A percentile compares a stretch with the other conserved stretches of the same genome.
phyloP scores from a whole-genome alignment of 2,113 vertebrate genomes.

The Oostethus manadensis region DNA sequence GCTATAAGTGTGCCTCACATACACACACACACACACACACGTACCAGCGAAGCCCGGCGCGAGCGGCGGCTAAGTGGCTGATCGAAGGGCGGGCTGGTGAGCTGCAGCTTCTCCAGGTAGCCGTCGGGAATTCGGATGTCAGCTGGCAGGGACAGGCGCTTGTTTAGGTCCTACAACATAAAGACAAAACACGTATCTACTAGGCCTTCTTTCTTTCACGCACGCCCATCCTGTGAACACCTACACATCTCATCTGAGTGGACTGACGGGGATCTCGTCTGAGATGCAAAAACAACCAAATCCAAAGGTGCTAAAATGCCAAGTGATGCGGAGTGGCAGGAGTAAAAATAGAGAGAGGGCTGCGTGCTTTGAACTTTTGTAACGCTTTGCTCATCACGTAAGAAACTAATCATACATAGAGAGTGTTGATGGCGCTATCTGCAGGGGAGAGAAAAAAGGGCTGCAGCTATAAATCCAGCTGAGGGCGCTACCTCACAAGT shows the following conservation, averaged over 20 bases:
- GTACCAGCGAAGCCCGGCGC: conserved; percentile 90
- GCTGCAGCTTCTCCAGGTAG: conserved; percentile 94
- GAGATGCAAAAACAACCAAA: conserved; percentile 1
- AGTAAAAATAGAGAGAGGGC: conserved; percentile 28
- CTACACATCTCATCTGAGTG: neutral
- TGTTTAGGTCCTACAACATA: conserved; percentile 88
- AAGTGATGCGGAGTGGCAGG: neutral
- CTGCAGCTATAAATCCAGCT: too few relatives aligned
- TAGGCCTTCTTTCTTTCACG: neutral
- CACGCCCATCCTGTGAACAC: neutral
- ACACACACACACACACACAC: conserved; percentile 8
- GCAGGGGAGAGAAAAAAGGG: too few relatives aligned
- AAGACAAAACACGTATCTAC: neutral
- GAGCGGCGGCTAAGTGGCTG: conserved; percentile 95
- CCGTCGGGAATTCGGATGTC: conserved; percentile 97
- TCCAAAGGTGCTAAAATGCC: neutral
- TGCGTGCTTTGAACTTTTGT: conserved; percentile 2
- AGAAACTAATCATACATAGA: too few relatives aligned
- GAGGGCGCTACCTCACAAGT: too few relatives aligned
- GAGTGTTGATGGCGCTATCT: too few relatives aligned
- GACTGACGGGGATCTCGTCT: conserved; percentile 25
- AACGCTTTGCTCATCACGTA: too few relatives aligned
- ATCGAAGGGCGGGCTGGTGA: conserved; percentile 92
- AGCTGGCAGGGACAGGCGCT: conserved; percentile 92
- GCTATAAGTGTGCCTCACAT: conserved; percentile 13